phyloP scores from a whole-genome alignment of 1,140 invertebrate species.

The Gryllus bimaculatus region DNA sequence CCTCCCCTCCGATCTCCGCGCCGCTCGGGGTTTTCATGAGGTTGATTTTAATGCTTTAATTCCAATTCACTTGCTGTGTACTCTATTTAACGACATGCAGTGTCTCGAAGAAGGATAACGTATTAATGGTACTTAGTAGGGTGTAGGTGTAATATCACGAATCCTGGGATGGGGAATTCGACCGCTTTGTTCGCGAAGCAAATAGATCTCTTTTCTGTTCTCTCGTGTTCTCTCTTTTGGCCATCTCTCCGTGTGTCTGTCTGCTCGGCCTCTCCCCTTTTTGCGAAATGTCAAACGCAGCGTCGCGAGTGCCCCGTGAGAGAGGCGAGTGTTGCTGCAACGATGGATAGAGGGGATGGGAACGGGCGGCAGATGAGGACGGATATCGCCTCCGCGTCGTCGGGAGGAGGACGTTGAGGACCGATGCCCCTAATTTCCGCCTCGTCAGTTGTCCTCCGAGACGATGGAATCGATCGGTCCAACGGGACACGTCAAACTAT shows the following conservation, averaged over 20 bases:
- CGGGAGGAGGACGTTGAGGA: not conserved
- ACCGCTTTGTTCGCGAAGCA: not conserved
- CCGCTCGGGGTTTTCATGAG: not conserved
- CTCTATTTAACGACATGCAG: not conserved
- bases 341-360: too few species aligned
- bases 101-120: not conserved
- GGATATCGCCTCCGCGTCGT: too few species aligned
- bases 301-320: too few species aligned
- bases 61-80: slow-evolving; percentile 4
- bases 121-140: not conserved
- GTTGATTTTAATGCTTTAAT: slow-evolving; percentile 5
- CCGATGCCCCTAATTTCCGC: not conserved
- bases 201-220: not conserved
- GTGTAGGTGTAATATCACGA: not conserved
- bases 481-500: not conserved
- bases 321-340: too few species aligned
- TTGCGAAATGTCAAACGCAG: not conserved
- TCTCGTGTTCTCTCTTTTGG: not conserved
- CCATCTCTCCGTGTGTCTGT: not conserved
- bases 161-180: not conserved
- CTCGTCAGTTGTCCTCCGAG: not conserved
- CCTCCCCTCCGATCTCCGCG: too few species aligned
- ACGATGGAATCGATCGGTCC: not conserved
- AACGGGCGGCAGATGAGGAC: too few species aligned
- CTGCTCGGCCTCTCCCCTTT: not conserved